A percentile compares a stretch with the other conserved stretches of the same genome.
phyloP scores from a whole-genome alignment of 2,888 invertebrate species.

The Polylopha cassiicola region DNA sequence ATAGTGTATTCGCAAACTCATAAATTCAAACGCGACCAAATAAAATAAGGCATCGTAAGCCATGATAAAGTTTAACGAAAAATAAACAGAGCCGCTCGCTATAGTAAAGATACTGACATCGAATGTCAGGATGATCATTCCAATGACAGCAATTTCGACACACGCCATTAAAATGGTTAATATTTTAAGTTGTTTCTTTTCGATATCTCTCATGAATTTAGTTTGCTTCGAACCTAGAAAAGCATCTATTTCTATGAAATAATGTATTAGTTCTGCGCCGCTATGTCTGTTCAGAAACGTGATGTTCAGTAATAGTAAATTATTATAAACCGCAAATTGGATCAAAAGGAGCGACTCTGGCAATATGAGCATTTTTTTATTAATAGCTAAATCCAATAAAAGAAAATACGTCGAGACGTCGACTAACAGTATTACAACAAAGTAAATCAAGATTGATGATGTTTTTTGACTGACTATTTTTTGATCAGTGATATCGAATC shows the following conservation, averaged over 20 bases:
- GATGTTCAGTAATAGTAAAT: conserved; percentile 37
- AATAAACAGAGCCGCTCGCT: conserved; percentile 33
- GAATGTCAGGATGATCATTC: conserved; percentile 22
- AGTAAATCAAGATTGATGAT: conserved; percentile 32
- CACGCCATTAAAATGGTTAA: conserved; percentile 25
- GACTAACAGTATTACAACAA: conserved; percentile 28
- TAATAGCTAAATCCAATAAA: conserved; percentile 25
- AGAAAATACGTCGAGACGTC: conserved; percentile 31
- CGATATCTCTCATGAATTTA: conserved; percentile 45
- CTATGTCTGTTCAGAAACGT: conserved; percentile 36
- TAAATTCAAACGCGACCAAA: conserved; percentile 31
- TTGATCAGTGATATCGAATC: too few species aligned
- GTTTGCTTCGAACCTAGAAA: conserved; percentile 50
- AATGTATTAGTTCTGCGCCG: conserved; percentile 36
- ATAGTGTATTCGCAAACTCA: conserved; percentile 44
- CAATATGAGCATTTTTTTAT: conserved; percentile 33
- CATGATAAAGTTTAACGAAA: conserved; percentile 37
- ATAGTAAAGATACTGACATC: conserved; percentile 26
- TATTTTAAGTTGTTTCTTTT: conserved; percentile 26
- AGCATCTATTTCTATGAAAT: conserved; percentile 44
- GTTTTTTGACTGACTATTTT: conserved; percentile 34
- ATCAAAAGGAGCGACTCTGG: conserved; percentile 39
- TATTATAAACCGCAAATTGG: conserved; percentile 35
- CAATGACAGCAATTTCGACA: conserved; percentile 29
- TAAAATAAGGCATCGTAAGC: conserved; percentile 42